phyloP scores from a whole-genome alignment of 2,113 vertebrate genomes.

The Neolamprologus falcicula region DNA sequence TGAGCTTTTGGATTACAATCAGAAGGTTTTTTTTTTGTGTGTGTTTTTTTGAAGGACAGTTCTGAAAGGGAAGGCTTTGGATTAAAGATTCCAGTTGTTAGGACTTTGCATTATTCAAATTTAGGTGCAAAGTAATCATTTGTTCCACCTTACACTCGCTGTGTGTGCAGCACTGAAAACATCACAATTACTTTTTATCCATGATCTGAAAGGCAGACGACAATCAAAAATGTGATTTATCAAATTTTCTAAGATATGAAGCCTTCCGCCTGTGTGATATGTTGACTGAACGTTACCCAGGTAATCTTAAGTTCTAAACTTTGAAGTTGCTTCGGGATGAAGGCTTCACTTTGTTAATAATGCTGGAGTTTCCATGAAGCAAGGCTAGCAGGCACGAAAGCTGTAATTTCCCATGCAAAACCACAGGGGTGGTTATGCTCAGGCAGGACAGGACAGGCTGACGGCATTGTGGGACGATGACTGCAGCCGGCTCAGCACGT shows the following conservation, averaged over 20 bases:
- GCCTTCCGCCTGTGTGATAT: not conserved
- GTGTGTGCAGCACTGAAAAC: not conserved
- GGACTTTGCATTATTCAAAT: not conserved
- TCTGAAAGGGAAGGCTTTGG: not conserved
- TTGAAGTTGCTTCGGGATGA: not conserved
- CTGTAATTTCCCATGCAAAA: not conserved
- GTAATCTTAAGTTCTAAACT: not conserved
- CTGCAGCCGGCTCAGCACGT: not conserved
- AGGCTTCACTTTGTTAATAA: not conserved
- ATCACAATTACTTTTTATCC: not conserved
- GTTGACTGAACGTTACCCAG: not conserved
- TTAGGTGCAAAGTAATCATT: not conserved
- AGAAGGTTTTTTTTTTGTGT: fast-evolving
- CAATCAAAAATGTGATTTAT: not conserved
- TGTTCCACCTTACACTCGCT: not conserved
- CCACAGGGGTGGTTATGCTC: not conserved
- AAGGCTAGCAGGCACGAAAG: not conserved
- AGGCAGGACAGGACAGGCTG: not conserved
- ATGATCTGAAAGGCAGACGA: not conserved
- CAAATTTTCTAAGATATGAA: not conserved
- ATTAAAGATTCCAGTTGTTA: not conserved
- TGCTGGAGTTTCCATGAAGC: not conserved
- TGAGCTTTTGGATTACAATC: not conserved
- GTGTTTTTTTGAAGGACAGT: not conserved
- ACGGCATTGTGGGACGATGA: not conserved